A percentile compares a stretch with the other conserved stretches of the same genome.
Conservation (phyloP, 2,888 invertebrate species). For the Dyspetes luteomarginatus region DNA sequence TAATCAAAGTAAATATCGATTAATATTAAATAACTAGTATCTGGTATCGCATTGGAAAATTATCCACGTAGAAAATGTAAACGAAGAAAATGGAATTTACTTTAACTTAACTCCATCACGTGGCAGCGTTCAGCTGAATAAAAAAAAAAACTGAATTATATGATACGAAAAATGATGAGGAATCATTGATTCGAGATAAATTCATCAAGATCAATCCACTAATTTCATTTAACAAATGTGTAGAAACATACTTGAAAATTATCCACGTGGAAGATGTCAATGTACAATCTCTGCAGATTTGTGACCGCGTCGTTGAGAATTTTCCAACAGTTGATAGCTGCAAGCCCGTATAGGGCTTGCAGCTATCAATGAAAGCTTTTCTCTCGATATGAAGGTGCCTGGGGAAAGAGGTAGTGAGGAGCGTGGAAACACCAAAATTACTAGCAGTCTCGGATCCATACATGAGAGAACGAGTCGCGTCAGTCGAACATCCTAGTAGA, state of each 20-base stretch:
- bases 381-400: constrained; percentile 36
- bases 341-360: constrained; percentile 7
- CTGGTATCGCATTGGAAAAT: too few relatives aligned
- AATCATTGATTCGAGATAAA: too few relatives aligned
- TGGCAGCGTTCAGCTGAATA: too few relatives aligned
- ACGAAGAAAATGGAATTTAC: too few relatives aligned
- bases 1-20: too few relatives aligned
- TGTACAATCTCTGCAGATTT: constrained; percentile 7
- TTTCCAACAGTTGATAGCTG: constrained; percentile 53
- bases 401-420: background rate
- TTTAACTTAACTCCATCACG: too few relatives aligned
- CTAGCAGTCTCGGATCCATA: constrained; percentile 37
- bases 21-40: too few relatives aligned
- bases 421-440: constrained; percentile 53
- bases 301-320: constrained; percentile 27
- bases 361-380: constrained; percentile 52
- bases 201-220: too few relatives aligned
- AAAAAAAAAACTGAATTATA: too few relatives aligned
- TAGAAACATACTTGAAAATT: background rate
- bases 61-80: too few relatives aligned
- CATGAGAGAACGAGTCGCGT: constrained; percentile 26
- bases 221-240: too few relatives aligned
- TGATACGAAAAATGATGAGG: too few relatives aligned
- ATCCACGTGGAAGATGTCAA: background rate
- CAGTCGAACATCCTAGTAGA: constrained; percentile 26